These are phyloP conservation scores for Leucoptera coffeella DNA, from an alignment of 2,888 invertebrate genomes.

Conservation along the genomic window DNA sequence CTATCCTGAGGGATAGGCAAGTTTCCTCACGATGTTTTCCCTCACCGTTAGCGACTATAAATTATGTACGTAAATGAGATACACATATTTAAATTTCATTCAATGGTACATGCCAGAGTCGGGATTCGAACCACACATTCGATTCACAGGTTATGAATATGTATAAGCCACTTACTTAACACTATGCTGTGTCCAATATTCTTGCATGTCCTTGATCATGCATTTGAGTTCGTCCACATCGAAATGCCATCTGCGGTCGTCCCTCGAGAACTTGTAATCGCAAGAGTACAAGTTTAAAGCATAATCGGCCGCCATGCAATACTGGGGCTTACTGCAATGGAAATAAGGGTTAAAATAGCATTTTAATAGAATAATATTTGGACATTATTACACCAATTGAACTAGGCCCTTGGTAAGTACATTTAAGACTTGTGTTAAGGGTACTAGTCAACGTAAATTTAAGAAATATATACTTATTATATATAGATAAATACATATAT, in stretches of 20 bases:
- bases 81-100: too few species aligned
- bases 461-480: too few species aligned
- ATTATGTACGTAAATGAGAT: too few species aligned
- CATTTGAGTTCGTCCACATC: constrained; percentile 49
- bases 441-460: too few species aligned
- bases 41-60: too few species aligned
- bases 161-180: constrained; percentile 57
- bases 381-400: not conserved
- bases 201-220: constrained; percentile 63
- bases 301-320: constrained; percentile 75
- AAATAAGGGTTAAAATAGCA: not conserved
- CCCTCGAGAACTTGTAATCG: constrained; percentile 52
- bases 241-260: constrained; percentile 48
- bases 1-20: too few species aligned
- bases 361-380: not conserved
- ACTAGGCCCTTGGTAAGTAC: not conserved
- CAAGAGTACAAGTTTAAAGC: constrained; percentile 81
- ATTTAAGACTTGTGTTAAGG: not conserved
- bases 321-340: constrained; percentile 79
- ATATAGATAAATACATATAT: too few species aligned
- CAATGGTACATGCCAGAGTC: too few species aligned
- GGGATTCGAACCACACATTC: too few species aligned
- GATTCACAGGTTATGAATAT: too few species aligned
- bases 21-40: too few species aligned
- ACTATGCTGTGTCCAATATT: constrained; percentile 65